Evolutionary conservation across 2,797 vertebrate species (phyloP).

Genomic region (Gambelia wislizenii): DNA sequence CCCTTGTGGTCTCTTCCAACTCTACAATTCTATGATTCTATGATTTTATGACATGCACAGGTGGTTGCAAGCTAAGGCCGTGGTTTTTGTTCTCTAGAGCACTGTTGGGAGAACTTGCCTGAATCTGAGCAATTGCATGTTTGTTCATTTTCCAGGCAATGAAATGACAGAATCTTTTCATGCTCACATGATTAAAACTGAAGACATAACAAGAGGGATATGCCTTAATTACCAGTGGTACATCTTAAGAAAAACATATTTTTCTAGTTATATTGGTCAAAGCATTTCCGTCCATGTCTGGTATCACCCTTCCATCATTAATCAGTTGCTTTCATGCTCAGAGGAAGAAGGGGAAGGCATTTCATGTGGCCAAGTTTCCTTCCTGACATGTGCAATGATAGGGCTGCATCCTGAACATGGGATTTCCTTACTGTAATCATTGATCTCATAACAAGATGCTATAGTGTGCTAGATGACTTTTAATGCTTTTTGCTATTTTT

Average conservation of each 20-base stretch:
- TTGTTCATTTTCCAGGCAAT: background rate
- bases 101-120: background rate
- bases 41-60: background rate
- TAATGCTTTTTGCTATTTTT: background rate
- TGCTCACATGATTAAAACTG: background rate
- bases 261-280: conserved; percentile 16
- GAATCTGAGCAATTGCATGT: background rate
- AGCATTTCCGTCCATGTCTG: conserved; percentile 35
- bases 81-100: background rate
- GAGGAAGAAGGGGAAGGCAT: background rate
- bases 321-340: conserved; percentile 5
- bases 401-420: background rate
- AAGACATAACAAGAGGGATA: background rate
- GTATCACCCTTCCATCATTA: background rate
- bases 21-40: too few relatives aligned
- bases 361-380: conserved; percentile 23
- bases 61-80: background rate
- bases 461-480: conserved; percentile 4
- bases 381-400: conserved; percentile 24
- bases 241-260: conserved; percentile 17
- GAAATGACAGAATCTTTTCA: conserved; percentile 23
- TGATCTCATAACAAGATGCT: background rate
- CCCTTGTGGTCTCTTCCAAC: too few relatives aligned
- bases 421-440: conserved; percentile 42
- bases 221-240: background rate